A percentile compares a stretch with the other conserved stretches of the same genome.
These are phyloP conservation scores for Arnoldichthys spilopterus DNA, from an alignment of 2,797 vertebrate species.

Conservation along the genomic window DNA sequence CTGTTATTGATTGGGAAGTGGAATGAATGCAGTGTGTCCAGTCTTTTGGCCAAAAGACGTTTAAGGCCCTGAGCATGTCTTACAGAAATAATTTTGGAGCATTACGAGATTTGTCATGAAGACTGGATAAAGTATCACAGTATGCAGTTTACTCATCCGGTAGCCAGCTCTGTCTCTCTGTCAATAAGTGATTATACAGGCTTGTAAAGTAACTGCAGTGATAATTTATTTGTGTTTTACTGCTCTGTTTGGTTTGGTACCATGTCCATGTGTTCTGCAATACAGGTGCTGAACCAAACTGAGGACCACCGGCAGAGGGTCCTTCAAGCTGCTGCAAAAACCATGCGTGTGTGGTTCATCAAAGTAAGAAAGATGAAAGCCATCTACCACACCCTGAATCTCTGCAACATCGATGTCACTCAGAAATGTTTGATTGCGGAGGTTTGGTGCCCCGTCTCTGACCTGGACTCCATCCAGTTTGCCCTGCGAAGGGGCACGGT, in stretches of 20 bases:
- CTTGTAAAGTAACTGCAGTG: neutral
- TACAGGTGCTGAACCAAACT: constrained; percentile 94
- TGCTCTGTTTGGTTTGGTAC: neutral
- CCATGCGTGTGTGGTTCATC: constrained; percentile 88
- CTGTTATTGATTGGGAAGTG: neutral
- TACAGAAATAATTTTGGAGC: neutral
- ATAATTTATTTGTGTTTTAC: neutral
- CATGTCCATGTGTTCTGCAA: constrained; percentile 15
- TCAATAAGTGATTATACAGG: neutral
- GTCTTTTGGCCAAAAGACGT: neutral
- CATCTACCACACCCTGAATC: constrained; percentile 90
- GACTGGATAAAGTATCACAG: neutral
- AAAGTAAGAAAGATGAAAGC: constrained; percentile 85
- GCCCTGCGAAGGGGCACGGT: constrained; percentile 89
- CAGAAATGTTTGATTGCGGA: constrained; percentile 92
- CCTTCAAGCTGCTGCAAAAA: constrained; percentile 95
- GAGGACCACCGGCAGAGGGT: constrained; percentile 98
- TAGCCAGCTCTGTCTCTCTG: neutral
- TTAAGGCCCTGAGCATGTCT: neutral
- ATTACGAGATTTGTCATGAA: neutral
- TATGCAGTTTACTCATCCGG: neutral
- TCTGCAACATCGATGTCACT: constrained; percentile 91
- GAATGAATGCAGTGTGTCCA: neutral
- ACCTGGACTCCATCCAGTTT: constrained; percentile 92
- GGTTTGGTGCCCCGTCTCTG: constrained; percentile 89